Conservation (phyloP, 2,888 invertebrate genomes). For the Scrobipalpa atriplicella region DNA sequence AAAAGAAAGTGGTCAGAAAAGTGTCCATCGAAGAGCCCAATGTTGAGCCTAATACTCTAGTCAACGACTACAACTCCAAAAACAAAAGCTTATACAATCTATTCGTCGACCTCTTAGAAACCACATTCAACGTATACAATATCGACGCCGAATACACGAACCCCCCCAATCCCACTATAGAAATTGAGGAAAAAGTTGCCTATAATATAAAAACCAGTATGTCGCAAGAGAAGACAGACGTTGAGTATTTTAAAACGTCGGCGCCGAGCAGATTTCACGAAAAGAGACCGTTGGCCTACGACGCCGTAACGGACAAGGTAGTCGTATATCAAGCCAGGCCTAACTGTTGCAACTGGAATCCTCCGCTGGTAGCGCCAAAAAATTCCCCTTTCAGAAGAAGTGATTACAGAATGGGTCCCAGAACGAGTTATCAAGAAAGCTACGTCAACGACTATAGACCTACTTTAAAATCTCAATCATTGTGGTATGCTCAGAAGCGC, state of each 20-base stretch:
- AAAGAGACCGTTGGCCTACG: not conserved
- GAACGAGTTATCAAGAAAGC: not conserved
- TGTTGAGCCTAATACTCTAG: conserved; percentile 46
- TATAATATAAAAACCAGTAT: not conserved
- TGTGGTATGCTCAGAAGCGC: conserved; percentile 11
- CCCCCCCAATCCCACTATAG: conserved; percentile 45
- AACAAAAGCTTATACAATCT: conserved; percentile 57
- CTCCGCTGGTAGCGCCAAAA: not conserved
- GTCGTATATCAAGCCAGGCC: conserved; percentile 8
- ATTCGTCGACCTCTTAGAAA: conserved; percentile 62
- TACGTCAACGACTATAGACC: not conserved
- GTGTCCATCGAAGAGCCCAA: conserved; percentile 41
- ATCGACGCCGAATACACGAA: conserved; percentile 40
- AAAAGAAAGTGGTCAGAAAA: conserved; percentile 28
- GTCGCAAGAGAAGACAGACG: not conserved
- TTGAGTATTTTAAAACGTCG: not conserved
- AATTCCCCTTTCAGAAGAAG: not conserved
- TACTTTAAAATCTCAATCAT: conserved; percentile 15
- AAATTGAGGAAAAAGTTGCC: conserved; percentile 53
- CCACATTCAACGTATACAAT: conserved; percentile 56
- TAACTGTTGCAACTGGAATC: not conserved
- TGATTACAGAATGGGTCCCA: not conserved
- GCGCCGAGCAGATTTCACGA: not conserved
- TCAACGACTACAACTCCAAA: conserved; percentile 36
- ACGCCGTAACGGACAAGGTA: not conserved